Evolutionary conservation across 1,140 invertebrate species (phyloP).

Genomic region (Oedothorax gibbosus): DNA sequence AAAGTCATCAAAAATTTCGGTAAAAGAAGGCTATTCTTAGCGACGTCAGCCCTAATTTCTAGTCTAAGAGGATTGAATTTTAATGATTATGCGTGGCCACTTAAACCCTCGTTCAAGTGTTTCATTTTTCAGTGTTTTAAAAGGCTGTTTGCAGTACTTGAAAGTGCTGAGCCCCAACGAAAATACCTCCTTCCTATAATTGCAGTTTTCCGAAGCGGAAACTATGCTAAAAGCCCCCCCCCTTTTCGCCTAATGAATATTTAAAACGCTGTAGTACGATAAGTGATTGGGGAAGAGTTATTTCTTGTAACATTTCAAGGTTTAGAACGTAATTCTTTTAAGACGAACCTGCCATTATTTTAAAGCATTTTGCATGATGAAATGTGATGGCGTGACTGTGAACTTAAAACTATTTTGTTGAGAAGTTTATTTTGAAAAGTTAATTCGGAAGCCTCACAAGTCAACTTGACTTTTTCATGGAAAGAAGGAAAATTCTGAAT

Average conservation of each 20-base stretch:
- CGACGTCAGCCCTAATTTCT: conserved; percentile 1
- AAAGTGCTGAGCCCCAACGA: conserved; percentile 2
- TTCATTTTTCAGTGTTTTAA: conserved; percentile 33
- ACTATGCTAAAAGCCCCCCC: conserved; percentile 17
- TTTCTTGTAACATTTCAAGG: too few species aligned
- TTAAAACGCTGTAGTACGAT: conserved; percentile 12
- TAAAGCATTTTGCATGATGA: too few species aligned
- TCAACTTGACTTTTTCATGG: too few species aligned
- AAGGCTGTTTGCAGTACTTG: conserved; percentile 19
- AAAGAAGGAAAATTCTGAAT: too few species aligned
- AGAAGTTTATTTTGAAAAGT: too few species aligned
- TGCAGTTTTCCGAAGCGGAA: not conserved
- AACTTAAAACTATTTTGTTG: too few species aligned
- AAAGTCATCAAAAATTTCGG: conserved; percentile 22
- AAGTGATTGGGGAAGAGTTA: conserved; percentile 8
- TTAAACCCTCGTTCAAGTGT: not conserved
- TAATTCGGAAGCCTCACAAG: too few species aligned
- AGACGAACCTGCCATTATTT: too few species aligned
- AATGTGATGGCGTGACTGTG: too few species aligned
- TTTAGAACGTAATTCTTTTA: too few species aligned
- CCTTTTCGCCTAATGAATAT: conserved; percentile 27
- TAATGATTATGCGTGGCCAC: conserved; percentile 34
- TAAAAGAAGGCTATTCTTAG: not conserved
- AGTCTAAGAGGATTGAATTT: conserved; percentile 33
- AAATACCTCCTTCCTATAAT: conserved; percentile 21